Percentiles rank a stretch among this genome's conserved stretches.
Evolutionary conservation across 2,888 invertebrate genomes (phyloP).

Genomic region (Teleiodes luculella): DNA sequence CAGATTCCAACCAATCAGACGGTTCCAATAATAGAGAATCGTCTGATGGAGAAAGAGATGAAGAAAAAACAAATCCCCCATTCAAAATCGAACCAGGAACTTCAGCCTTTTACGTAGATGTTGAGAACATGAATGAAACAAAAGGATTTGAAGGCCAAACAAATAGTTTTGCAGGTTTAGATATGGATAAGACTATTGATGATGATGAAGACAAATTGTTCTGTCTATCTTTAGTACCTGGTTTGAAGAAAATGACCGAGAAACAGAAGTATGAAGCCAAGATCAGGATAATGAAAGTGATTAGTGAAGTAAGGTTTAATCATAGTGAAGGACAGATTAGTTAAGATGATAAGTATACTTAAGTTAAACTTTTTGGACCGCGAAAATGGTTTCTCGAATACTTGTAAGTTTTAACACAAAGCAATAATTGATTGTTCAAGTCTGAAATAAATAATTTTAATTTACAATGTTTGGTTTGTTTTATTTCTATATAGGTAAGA

Average conservation of each 20-base stretch:
- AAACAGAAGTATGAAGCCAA: slow-evolving; percentile 51
- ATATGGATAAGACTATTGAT: slow-evolving; percentile 31
- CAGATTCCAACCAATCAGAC: neutral
- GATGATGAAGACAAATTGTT: slow-evolving; percentile 54
- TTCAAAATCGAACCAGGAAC: slow-evolving; percentile 11
- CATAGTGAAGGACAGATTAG: neutral
- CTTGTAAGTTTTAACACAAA: no score
- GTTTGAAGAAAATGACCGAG: slow-evolving; percentile 44
- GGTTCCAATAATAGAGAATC: neutral
- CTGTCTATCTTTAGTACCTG: slow-evolving; percentile 48
- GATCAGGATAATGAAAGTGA: slow-evolving; percentile 48
- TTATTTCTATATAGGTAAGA: no score
- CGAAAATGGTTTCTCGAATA: no score
- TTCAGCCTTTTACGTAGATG: neutral
- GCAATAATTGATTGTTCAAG: no score
- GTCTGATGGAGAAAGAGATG: neutral
- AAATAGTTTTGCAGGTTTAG: neutral
- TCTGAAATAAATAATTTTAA: no score
- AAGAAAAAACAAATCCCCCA: neutral
- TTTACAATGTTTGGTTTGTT: no score
- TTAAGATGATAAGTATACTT: no score
- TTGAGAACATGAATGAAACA: neutral
- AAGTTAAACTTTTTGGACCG: no score
- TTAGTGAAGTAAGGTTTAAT: slow-evolving; percentile 36
- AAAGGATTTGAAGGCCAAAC: neutral